Evolutionary conservation across 2,888 invertebrate genomes (phyloP).

Genomic region (Eilema sororculum): DNA sequence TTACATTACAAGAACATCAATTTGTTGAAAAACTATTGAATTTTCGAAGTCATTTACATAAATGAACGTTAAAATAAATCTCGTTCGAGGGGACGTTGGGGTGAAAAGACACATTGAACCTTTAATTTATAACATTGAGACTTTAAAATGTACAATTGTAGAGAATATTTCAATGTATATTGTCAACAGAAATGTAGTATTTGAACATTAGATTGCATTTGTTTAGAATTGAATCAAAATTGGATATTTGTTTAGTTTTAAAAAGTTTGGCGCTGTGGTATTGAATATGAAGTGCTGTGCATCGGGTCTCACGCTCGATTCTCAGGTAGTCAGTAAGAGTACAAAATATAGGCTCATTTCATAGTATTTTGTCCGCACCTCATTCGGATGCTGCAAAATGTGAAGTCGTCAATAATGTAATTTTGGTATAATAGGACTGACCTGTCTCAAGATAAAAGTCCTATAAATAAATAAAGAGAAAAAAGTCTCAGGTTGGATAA

Average conservation of each 20-base stretch:
- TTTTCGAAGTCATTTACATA: constrained; percentile 21
- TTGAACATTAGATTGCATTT: constrained; percentile 18
- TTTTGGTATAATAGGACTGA: too few species aligned
- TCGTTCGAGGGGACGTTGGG: constrained; percentile 29
- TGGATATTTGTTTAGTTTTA: too few species aligned
- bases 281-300: too few species aligned
- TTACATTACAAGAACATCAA: constrained; percentile 15
- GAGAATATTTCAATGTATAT: constrained; percentile 27
- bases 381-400: too few species aligned
- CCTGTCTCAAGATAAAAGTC: too few species aligned
- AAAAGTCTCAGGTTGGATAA: too few species aligned
- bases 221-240: neutral
- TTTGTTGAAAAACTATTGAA: constrained; percentile 21
- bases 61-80: constrained; percentile 26
- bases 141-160: constrained; percentile 39
- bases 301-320: neutral
- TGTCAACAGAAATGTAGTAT: constrained; percentile 19
- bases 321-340: too few species aligned
- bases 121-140: constrained; percentile 32
- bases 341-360: too few species aligned
- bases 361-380: too few species aligned
- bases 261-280: neutral
- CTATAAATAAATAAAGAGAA: too few species aligned
- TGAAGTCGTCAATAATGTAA: too few species aligned
- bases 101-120: constrained; percentile 42